phyloP scores from a whole-genome alignment of 2,797 vertebrate species.

The Betta splendens region DNA sequence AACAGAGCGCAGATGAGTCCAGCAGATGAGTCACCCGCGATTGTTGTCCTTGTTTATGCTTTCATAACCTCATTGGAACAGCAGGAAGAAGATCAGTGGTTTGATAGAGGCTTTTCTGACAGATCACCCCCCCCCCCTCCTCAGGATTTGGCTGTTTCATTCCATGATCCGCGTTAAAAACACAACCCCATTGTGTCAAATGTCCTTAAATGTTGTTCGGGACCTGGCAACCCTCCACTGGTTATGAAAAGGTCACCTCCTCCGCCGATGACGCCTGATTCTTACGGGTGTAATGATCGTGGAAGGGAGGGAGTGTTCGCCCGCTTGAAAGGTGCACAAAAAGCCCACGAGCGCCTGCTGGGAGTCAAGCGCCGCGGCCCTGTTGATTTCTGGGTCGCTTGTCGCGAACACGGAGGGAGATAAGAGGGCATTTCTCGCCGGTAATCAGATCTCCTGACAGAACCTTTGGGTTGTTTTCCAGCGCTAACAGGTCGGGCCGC shows the following conservation, averaged over 20 bases:
- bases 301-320: not conserved
- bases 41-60: slow-evolving; percentile 54
- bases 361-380: not conserved
- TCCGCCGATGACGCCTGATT: not conserved
- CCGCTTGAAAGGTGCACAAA: too few species aligned
- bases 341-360: too few species aligned
- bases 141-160: not conserved
- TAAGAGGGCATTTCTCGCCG: slow-evolving; percentile 11
- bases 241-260: not conserved
- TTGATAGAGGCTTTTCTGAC: slow-evolving; percentile 36
- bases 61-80: slow-evolving; percentile 49
- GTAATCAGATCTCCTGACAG: slow-evolving; percentile 25
- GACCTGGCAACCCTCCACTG: not conserved
- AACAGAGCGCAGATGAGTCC: slow-evolving; percentile 65
- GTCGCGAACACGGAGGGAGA: not conserved
- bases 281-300: not conserved
- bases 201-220: not conserved
- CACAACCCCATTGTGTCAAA: not conserved
- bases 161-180: not conserved
- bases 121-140: too few species aligned
- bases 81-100: slow-evolving; percentile 49
- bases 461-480: slow-evolving; percentile 52
- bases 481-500: slow-evolving; percentile 75
- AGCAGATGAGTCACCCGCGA: slow-evolving; percentile 65
- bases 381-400: slow-evolving; percentile 1